Evolutionary conservation across 2,888 invertebrate genomes (phyloP), one percentile per base, ranked within the genome.

Genomic region (Lasioglossum villosulum): DNA sequence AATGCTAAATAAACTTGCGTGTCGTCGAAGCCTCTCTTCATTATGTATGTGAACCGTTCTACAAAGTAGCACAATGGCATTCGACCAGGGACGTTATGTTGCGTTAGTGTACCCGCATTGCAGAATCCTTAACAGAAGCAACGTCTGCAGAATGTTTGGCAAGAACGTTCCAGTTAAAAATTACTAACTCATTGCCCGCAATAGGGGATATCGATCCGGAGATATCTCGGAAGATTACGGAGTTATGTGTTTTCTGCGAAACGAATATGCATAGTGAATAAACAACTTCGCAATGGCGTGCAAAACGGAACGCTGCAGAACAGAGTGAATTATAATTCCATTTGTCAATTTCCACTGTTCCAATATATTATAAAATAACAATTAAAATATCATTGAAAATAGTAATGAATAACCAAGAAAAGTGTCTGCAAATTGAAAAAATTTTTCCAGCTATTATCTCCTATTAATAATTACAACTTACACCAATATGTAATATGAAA

Each of bases 51-150:
- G 16, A 16, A 45, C 30, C 30, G 8, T 63, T 63, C 63, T 30
- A 63, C 63, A 8, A 63, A 30, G 30, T 63, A 30, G 63, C 63
- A 70, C 70, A n/a, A 14, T 70, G 70, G 37, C 70, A 39, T 37
- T 70, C n/a, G 23, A 39, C 70, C 10, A 70, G 5, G n/a, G 4
- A 70, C n/a, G 39, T 70, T n/a, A 70, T 30, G 27, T 77, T 77
- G 73, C 56, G 42, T 77, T 80, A 74, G 74, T 75, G 76, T n/a
- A 12, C 52, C 86, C 71, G 80, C 84, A 85, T 76, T 85, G 85
- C 85, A 84, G 85, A 75, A 80, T 80, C 23, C 52, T 80, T 80
- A 59, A 77, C 42, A 42, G 37, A 10, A 10, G 48, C 48, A 56
- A 14, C 66, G n/a, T 45, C 42, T 59, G 63, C 37, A 59, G 63